Percentiles rank a stretch among this genome's conserved stretches.
These are phyloP conservation scores for Premnoplex brunnescens DNA, from an alignment of 2,797 vertebrate species.

Conservation along the genomic window DNA sequence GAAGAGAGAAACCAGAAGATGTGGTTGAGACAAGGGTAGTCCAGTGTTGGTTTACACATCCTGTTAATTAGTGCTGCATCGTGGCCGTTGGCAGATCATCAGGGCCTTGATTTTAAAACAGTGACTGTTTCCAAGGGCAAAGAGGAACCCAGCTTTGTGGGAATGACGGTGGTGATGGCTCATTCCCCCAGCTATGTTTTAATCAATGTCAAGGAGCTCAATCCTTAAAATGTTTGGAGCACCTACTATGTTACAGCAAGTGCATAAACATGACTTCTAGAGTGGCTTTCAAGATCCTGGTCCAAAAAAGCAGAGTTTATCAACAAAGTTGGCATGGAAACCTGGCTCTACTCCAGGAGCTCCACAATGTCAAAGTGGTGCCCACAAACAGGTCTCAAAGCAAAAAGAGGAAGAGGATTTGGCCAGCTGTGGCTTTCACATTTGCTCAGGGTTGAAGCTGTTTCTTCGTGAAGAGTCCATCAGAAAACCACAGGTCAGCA, in stretches of 20 bases:
- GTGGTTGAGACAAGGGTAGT: not conserved
- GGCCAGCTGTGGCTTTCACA: not conserved
- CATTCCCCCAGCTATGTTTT: not conserved
- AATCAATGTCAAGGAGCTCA: not conserved
- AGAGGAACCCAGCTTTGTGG: not conserved
- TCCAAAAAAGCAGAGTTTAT: not conserved
- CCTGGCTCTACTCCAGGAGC: not conserved
- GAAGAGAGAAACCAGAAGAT: not conserved
- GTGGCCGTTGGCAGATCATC: not conserved
- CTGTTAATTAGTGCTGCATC: not conserved
- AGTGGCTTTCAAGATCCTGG: not conserved
- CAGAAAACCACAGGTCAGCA: not conserved
- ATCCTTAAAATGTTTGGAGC: not conserved
- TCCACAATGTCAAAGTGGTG: accelerated
- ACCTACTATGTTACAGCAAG: not conserved
- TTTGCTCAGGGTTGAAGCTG: not conserved
- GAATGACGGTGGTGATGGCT: not conserved
- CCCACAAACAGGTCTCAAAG: not conserved
- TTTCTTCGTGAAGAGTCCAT: not conserved
- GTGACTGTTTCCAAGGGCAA: not conserved
- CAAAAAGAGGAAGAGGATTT: not conserved
- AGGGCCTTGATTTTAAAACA: not conserved
- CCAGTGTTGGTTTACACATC: not conserved
- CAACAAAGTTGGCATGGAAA: accelerated
- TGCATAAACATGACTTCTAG: not conserved